phyloP scores from a whole-genome alignment of 2,797 vertebrate genomes.

The Yasuhikotakia modesta region DNA sequence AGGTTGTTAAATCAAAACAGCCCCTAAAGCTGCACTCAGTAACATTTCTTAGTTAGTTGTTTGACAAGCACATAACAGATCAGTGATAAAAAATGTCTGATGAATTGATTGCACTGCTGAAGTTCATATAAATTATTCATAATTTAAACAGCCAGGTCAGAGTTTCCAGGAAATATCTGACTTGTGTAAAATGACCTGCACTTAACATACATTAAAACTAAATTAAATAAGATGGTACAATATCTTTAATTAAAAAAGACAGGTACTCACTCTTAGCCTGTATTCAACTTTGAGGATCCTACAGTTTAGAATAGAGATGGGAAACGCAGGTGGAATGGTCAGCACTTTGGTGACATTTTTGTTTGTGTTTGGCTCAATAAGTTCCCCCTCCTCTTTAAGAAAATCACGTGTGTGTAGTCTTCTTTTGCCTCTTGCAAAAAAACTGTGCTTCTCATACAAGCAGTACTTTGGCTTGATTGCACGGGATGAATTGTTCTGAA shows the following conservation, averaged over 20 bases:
- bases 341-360: slow-evolving; percentile 81
- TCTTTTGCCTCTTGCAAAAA: slow-evolving; percentile 84
- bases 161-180: too few species aligned
- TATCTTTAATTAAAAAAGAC: neutral
- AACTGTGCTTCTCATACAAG: slow-evolving; percentile 86
- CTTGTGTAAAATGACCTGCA: too few species aligned
- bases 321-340: slow-evolving; percentile 79
- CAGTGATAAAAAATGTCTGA: too few species aligned
- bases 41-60: too few species aligned
- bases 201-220: too few species aligned
- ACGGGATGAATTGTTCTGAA: slow-evolving; percentile 89
- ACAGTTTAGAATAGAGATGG: slow-evolving; percentile 85
- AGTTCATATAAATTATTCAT: too few species aligned
- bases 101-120: too few species aligned
- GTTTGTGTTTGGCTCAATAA: slow-evolving; percentile 79
- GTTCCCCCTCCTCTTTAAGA: slow-evolving; percentile 83
- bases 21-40: too few species aligned
- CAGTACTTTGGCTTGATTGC: slow-evolving; percentile 89
- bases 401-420: slow-evolving; percentile 81
- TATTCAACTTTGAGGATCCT: slow-evolving; percentile 87
- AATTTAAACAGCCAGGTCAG: too few species aligned
- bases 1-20: neutral
- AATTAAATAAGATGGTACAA: too few species aligned
- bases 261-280: slow-evolving; percentile 83
- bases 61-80: too few species aligned